Base-by-base conservation (phyloP, 2,797 vertebrate species). In the Platyrinchus mystaceus region DNA sequence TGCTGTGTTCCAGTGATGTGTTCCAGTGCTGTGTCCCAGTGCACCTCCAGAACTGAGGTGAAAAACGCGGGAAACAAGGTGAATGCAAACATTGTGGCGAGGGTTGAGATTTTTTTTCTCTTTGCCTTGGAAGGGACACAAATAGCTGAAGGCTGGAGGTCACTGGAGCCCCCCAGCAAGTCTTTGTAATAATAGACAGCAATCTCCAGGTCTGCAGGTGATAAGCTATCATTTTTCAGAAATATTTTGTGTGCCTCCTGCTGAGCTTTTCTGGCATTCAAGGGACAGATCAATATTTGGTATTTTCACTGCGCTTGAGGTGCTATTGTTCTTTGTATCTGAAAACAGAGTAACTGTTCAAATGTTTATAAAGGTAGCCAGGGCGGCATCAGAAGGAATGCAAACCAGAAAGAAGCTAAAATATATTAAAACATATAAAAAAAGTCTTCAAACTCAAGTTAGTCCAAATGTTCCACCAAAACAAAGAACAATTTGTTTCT, bases 241-340 rank as follows among this genome's bases (percentile, higher is more conserved):
- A 89, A 96, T 96, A 90, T 87, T 93, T 90, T 70, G 49, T 86
- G 24, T 85, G 55, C 92, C 94, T 93, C 95, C 96, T 81, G 87
- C 95, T 96, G 91, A 95, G 95, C 58, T 92, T 84, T 94, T 91
- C 92, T 95, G 79, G 91, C 77, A 87, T 83, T 94, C 71, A 84
- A 90, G 52, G 58, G 71, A 83, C 73, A 94, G 87, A 95, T 96
- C 96, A 94, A 96, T 97, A 95, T 95, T 97, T 89, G 70, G 75
- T 90, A 85, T 93, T 95, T 95, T 94, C 82, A 79, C 82, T 75
- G 64, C 0, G 1, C 86, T 83, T 67, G 79, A 94, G 60, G 84
- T 91, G 68, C 90, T 89, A 90, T 97, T 97, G 93, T 94, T 95
- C 96, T 94, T 96, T 96, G 94, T 96, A 89, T 90, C 82, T 90